Evolutionary conservation across 2,888 invertebrate genomes (phyloP), one percentile per base, ranked within the genome.

Genomic region (Stenodera caucasica): DNA sequence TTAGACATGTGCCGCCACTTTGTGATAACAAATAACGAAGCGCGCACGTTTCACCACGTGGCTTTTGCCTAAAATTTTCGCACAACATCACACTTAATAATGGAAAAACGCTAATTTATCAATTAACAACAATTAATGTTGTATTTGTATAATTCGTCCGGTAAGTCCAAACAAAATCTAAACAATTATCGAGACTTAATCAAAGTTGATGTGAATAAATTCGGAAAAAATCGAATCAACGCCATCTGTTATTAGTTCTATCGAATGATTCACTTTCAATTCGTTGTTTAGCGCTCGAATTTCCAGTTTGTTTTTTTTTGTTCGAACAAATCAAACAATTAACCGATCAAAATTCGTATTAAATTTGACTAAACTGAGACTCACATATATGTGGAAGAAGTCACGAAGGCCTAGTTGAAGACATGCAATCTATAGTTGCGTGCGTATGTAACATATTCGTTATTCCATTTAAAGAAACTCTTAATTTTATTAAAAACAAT

Each of bases 371-470:
- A 68, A 73, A 72, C 72, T 72, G 71, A 71, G 71, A 73, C 63
- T 70, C 74, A 4, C 14, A 45, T 7, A 45, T 11, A 74, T 74
- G 74, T 73, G 74, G 66, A 67, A 63, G 67, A 64, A 71, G 73
- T 74, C 75, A 74, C 74, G 75, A 70, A 71, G 66, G 62, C 35
- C 57, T 53, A 45, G 53, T 58, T 55, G 45, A 55, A 18, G 67
- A 69, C 73, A 74, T 73, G 74, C 73, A 72, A 72, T 54, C 29
- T 58, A 52, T 63, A 65, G 64, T 76, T 68, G 77, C 76, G 77
- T 77, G 77, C 75, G 77, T 77, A 72, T 75, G 75, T 76, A 73
- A 73, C 74, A 75, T 76, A 76, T 73, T 68, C 68, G 70, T 14
- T 40, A 45, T 45, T 45, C 21, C 21, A 45, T 45, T 40, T 14